A percentile compares a stretch with the other conserved stretches of the same genome.
Conservation (phyloP, 2,113 vertebrate species). For the Menura novaehollandiae region DNA sequence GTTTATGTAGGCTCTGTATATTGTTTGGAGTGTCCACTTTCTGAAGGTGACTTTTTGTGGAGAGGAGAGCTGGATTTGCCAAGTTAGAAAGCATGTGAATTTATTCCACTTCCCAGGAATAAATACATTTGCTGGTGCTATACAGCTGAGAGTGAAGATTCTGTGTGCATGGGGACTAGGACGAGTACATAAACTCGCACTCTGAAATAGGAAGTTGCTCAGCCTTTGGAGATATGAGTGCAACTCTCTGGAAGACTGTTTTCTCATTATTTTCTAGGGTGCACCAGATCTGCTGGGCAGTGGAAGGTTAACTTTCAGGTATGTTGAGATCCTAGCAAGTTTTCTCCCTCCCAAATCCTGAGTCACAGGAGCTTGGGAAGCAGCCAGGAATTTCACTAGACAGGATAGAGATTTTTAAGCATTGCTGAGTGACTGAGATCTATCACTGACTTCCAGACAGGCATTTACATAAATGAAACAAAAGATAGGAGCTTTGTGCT, state of each 20-base stretch:
- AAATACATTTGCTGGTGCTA: background rate
- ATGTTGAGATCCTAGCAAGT: background rate
- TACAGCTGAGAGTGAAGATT: background rate
- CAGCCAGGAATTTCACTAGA: background rate
- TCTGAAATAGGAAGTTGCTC: background rate
- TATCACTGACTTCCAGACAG: background rate
- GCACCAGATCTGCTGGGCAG: background rate
- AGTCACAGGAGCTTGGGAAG: background rate
- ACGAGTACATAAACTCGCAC: background rate
- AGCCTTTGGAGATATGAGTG: background rate
- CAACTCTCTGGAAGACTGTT: background rate
- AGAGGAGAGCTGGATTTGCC: background rate
- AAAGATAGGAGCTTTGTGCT: background rate
- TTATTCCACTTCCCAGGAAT: background rate
- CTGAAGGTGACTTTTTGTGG: background rate
- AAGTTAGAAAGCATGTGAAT: background rate
- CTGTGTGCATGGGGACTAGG: background rate
- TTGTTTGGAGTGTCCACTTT: background rate
- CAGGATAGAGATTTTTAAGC: background rate
- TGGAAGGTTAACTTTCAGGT: background rate
- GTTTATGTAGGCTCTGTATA: background rate
- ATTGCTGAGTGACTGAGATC: background rate
- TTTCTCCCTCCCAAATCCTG: background rate
- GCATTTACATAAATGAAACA: background rate
- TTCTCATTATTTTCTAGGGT: background rate